phyloP scores from a whole-genome alignment of 2,113 vertebrate genomes.

The Regulus satrapa region DNA sequence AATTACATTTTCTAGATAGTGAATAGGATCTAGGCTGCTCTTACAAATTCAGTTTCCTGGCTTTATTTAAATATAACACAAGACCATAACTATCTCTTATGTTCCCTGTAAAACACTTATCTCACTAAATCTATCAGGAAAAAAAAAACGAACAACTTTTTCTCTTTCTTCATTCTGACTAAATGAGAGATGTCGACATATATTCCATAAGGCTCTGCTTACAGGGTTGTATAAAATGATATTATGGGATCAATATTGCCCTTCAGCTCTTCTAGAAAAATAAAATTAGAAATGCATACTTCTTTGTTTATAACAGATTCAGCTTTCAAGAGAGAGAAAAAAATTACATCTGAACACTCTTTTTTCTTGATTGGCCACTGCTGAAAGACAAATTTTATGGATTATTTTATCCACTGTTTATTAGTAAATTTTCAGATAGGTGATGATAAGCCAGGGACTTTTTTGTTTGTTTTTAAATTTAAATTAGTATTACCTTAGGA shows the following conservation, averaged over 20 bases:
- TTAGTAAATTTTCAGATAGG: background rate
- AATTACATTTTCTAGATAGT: background rate
- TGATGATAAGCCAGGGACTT: background rate
- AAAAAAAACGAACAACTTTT: no score
- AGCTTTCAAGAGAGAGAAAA: background rate
- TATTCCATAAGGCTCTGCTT: background rate
- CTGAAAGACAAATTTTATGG: background rate
- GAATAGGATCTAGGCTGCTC: background rate
- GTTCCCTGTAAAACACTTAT: background rate
- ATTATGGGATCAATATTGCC: background rate
- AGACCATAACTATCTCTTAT: background rate
- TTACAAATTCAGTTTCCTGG: background rate
- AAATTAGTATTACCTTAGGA: background rate
- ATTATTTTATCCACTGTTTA: background rate
- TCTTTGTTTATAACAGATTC: background rate
- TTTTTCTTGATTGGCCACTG: background rate
- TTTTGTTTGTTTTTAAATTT: background rate
- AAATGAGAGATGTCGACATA: background rate
- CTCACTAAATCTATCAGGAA: background rate
- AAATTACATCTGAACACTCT: background rate
- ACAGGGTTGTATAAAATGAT: background rate
- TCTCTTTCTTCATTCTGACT: background rate
- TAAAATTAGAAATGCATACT: background rate
- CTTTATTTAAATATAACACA: background rate
- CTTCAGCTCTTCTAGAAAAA: background rate